Base-by-base conservation (phyloP, 2,797 vertebrate genomes). In the Sebastes hopkinsi region DNA sequence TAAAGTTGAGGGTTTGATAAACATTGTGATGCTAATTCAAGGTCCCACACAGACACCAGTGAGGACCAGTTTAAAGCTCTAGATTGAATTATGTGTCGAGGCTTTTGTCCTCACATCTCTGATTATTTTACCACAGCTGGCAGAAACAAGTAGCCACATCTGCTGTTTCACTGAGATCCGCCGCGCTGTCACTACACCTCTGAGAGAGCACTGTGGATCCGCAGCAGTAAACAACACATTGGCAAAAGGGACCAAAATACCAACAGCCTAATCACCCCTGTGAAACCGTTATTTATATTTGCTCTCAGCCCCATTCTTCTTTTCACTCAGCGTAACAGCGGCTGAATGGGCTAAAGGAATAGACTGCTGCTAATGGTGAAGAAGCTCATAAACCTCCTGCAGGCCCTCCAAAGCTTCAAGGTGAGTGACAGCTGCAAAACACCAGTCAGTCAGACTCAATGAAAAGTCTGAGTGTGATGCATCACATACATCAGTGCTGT, bases 191-290 rank as follows among this genome's bases (percentile, higher is more conserved):
- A 81, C 77, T 69, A 46, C 78, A 81, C 78, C 88, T 85, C 83
- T 36, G 87, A 87, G 90, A 82, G 64, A 82, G 32, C 52, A n/a
- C 56, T 54, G 72, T 6, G 52, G 71, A 84, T 69, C 77, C 55
- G 1, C 88, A 81, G 78, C 83, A 65, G 87, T 90, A 92, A 92
- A 93, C 87, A 91, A 84, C 84, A 89, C 67, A 38, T 18, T 79
- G 87, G 76, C 87, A 89, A 87, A 86, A 59, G 89, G 88, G 92
- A 90, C 78, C 72, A n/a, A 78, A 91, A 90, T 88, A 90, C 80
- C 82, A 92, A 90, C 91, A 89, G 82, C 70, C 84, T 89, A 91
- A 93, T 94, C 90, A 88, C 84, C 84, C 62, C 84, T 68, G 77
- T 87, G 88, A 90, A 88, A 86, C 59, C n/a, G 59, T 75, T 50